These are phyloP conservation scores for Hecatera dysodea DNA, from an alignment of 2,888 invertebrate species.

Conservation along the genomic window DNA sequence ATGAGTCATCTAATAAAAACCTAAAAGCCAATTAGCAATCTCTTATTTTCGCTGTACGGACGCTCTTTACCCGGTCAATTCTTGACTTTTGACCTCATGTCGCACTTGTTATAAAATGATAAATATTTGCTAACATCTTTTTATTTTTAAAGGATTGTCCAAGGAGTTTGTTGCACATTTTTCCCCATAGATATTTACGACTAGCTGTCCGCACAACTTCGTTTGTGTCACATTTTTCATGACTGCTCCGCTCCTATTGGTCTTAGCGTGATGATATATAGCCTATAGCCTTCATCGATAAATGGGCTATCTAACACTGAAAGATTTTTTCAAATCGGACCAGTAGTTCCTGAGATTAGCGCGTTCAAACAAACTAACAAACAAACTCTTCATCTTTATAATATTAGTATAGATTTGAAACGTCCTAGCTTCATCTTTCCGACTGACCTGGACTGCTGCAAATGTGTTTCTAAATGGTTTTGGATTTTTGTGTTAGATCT, in stretches of 20 bases:
- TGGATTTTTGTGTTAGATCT: too few species aligned
- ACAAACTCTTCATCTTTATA: too few species aligned
- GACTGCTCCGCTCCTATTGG: too few species aligned
- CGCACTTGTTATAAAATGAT: background rate
- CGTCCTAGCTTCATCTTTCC: background rate
- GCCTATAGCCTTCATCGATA: too few species aligned
- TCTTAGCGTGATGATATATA: too few species aligned
- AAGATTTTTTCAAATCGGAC: too few species aligned
- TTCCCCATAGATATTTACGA: background rate
- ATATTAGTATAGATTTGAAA: background rate
- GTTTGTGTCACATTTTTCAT: too few species aligned
- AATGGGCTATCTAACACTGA: too few species aligned
- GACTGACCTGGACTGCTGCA: background rate
- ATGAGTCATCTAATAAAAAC: background rate
- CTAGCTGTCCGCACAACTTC: too few species aligned
- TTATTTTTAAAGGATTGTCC: background rate
- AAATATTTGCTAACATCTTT: background rate
- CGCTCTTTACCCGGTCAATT: conserved; percentile 1
- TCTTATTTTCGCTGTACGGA: background rate
- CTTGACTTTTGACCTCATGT: background rate
- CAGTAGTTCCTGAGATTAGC: too few species aligned
- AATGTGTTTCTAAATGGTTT: background rate
- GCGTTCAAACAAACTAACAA: too few species aligned
- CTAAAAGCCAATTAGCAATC: background rate
- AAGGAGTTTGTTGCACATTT: too few species aligned